Evolutionary conservation across 2,797 vertebrate genomes (phyloP).

Genomic region (Capromys pilorides): DNA sequence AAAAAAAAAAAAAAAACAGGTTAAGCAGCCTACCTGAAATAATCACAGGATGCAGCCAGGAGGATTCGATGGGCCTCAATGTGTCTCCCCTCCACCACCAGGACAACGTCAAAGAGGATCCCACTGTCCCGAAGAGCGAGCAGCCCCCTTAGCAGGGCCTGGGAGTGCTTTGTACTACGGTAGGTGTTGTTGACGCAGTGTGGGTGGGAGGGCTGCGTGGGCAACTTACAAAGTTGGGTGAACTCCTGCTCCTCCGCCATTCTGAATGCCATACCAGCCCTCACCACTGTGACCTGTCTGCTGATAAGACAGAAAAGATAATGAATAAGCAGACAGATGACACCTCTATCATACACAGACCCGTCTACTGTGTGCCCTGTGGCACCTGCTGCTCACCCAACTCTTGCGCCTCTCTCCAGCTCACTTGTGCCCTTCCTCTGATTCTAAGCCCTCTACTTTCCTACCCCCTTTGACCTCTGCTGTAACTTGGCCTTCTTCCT

Average conservation of each 20-base stretch:
- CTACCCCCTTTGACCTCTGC: not conserved
- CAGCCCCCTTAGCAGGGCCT: constrained; percentile 92
- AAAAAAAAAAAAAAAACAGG: not conserved
- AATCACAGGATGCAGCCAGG: constrained; percentile 96
- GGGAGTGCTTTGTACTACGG: constrained; percentile 90
- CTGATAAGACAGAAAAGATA: constrained; percentile 45
- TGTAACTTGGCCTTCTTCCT: constrained; percentile 24
- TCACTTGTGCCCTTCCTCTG: not conserved
- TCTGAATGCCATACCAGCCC: constrained; percentile 68
- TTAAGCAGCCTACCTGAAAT: constrained; percentile 91
- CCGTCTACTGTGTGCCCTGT: not conserved
- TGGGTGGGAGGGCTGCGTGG: constrained; percentile 77
- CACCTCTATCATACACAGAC: rapidly evolving
- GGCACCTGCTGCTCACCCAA: not conserved
- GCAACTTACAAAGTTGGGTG: constrained; percentile 81
- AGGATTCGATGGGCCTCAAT: constrained; percentile 96
- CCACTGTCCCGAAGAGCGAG: constrained; percentile 90
- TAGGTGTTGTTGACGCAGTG: constrained; percentile 89
- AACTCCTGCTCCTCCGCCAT: constrained; percentile 90
- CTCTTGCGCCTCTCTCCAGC: not conserved
- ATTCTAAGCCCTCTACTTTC: not conserved
- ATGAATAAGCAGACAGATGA: not conserved
- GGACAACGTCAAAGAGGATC: constrained; percentile 94
- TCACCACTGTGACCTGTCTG: constrained; percentile 68
- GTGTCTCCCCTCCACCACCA: constrained; percentile 93